Evolutionary conservation across 2,888 invertebrate genomes (phyloP), one percentile per base, ranked within the genome.

Genomic region (Cataglyphis albicans): DNA sequence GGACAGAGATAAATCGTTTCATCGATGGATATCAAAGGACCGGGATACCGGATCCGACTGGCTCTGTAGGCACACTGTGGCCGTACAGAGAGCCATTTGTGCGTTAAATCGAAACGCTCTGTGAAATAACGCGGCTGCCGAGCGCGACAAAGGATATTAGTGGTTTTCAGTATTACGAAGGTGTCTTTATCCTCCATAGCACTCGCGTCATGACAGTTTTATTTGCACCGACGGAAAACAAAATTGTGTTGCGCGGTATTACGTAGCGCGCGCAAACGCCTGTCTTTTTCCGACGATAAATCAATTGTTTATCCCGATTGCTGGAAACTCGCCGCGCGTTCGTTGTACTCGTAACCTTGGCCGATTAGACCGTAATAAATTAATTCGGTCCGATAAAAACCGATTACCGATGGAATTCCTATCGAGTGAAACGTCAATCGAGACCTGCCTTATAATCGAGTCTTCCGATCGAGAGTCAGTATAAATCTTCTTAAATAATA

Each of bases 1-100:
- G 90, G 90, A 90, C 90, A 89, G 90, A 90, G 90, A 90, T 90
- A 90, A 90, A 90, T 90, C 90, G 90, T 90, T 90, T 90, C 90
- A 90, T 90, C 90, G 90, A 90, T 90, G 89, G 90, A 89, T 90
- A 90, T 90, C 90, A 90, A 90, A 90, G 90, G 88, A 86, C 86
- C 85, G 85, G 89, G 86, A 90, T 87, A 89, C 87, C 89, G 87
- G 85, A 90, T 84, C 85, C 85, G 84, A 73, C 80, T 82, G 65
- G 81, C 76, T 86, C 86, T 81, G 75, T 88, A 86, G 85, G 86
- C 86, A 85, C 84, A 87, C 84, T 81, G 86, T 76, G 87, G 84
- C 81, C 82, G 88, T 85, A 84, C 85, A 84, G 89, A 86, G 85
- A 88, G 84, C 89, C 90, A 90, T 90, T 90, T 90, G 89, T 87